Base-by-base conservation (phyloP, 2,113 vertebrate genomes). In the Perca fluviatilis region DNA sequence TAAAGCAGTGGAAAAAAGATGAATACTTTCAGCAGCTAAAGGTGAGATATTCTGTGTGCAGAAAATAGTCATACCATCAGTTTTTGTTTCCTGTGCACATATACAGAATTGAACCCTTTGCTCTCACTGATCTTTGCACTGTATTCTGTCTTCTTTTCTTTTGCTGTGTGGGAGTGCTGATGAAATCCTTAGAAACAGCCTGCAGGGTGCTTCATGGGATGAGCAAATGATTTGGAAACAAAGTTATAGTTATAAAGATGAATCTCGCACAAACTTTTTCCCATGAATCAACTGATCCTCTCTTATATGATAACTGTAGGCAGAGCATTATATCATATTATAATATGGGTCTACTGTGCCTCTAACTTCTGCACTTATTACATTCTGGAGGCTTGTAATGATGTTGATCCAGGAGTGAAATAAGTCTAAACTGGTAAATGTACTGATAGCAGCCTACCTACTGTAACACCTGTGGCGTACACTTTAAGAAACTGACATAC, bases 121-220 rank as follows among this genome's bases (percentile, higher is more conserved):
- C 60, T 63, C 71, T 18, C 33, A 1, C n/a, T 67, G 64, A 80
- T 74, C 80, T 83, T 61, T 86, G 49, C 21, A 67, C 11, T 51
- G 12, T 47, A n/a, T 43, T 53, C 3, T 10, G 19, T 61, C 53
- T 61, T 53, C 65, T 62, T 30, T 23, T 43, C 53, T 40, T 74
- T 56, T 56, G 23, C 40, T 51, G 40, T 47, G 79, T 67, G 74
- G 63, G 64, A 60, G 83, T 72, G 63, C 54, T 79, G 79, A 82
- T 75, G 58, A 64, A 70, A 76, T 46, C 54, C 58, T 30, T 57
- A 64, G 43, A 64, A 74, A 79, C 16, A 49, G 56, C 56, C 82
- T 16, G 36, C 36, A 40, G 82, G 30, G 16, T 0, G 51, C 51
- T 66, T 23, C 1, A 15, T 0, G 12, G 61, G 30, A 61, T 66